Evolutionary conservation across 2,797 vertebrate species (phyloP).

Genomic region (Melanotaenia maccullochi): DNA sequence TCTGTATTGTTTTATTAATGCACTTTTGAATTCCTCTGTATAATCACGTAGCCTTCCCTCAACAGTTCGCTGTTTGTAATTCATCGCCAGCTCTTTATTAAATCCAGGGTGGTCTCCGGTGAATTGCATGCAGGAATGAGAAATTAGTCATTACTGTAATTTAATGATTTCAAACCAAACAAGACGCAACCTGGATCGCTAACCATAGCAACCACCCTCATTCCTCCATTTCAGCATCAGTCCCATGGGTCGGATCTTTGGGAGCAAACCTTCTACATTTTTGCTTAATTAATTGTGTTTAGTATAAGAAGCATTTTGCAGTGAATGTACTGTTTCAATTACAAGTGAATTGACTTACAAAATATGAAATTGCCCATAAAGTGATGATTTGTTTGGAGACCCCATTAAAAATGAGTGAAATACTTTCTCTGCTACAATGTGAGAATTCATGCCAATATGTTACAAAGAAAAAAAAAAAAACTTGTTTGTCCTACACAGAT

Average conservation of each 20-base stretch:
- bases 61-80: slow-evolving; percentile 79
- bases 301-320: slow-evolving; percentile 74
- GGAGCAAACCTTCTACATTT: slow-evolving; percentile 76
- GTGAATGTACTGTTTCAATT: slow-evolving; percentile 80
- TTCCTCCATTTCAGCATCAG: slow-evolving; percentile 38
- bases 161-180: slow-evolving; percentile 88
- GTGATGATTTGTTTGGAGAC: slow-evolving; percentile 44
- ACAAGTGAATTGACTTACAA: slow-evolving; percentile 75
- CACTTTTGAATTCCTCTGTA: slow-evolving; percentile 85
- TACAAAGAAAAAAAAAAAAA: neutral
- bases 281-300: slow-evolving; percentile 84
- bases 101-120: slow-evolving; percentile 81
- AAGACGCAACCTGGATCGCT: slow-evolving; percentile 79
- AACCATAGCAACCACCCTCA: slow-evolving; percentile 60
- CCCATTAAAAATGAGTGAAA: slow-evolving; percentile 10
- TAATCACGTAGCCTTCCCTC: slow-evolving; percentile 80
- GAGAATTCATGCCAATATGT: slow-evolving; percentile 2
- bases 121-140: slow-evolving; percentile 82
- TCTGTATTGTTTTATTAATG: slow-evolving; percentile 89
- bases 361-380: slow-evolving; percentile 65
- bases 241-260: slow-evolving; percentile 77
- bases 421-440: slow-evolving; percentile 2
- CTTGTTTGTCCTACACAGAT: slow-evolving; percentile 4
- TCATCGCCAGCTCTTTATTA: slow-evolving; percentile 85
- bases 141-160: slow-evolving; percentile 89